Evolutionary conservation across 2,888 invertebrate genomes (phyloP).

Genomic region (Patella caerulea): DNA sequence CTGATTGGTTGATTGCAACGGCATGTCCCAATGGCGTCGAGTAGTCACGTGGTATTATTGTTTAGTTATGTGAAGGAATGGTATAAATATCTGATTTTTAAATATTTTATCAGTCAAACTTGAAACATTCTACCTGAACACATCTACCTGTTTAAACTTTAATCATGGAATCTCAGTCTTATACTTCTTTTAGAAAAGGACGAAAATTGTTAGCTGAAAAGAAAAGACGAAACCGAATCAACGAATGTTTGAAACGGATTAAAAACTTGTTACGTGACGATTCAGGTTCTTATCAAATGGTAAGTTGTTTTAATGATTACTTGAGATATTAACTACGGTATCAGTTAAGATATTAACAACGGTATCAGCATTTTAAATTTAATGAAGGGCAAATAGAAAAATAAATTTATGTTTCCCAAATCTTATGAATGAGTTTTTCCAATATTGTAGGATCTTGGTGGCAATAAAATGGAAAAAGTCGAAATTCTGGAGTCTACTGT

Average conservation of each 20-base stretch:
- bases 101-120: background rate
- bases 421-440: no score
- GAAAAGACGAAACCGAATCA: slow-evolving; percentile 2
- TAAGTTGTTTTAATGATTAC: background rate
- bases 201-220: slow-evolving; percentile 9
- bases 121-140: background rate
- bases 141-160: background rate
- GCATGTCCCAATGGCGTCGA: no score
- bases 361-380: no score
- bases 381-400: no score
- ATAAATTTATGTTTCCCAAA: no score
- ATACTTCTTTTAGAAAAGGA: slow-evolving; percentile 2
- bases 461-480: background rate
- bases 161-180: background rate
- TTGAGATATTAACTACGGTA: no score
- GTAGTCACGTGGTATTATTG: no score
- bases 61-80: no score
- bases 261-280: background rate
- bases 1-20: no score
- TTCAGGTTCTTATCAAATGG: background rate
- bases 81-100: background rate
- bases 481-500: background rate
- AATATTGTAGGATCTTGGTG: background rate
- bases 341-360: no score
- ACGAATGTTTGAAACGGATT: slow-evolving; percentile 3